phyloP scores from a whole-genome alignment of 2,888 invertebrate genomes.

The Thera britannica region DNA sequence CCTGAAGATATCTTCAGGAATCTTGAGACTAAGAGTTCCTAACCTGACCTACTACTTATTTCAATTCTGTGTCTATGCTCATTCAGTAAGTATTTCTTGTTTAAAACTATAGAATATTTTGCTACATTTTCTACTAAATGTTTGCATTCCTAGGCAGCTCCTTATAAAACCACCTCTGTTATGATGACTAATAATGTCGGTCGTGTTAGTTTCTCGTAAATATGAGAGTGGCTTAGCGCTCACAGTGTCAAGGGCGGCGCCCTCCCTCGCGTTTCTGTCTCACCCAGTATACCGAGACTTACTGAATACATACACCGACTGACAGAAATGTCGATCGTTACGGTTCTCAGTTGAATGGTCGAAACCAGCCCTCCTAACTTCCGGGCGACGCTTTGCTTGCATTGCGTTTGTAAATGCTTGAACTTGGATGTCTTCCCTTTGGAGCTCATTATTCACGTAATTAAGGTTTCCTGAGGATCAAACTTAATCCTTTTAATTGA shows the following conservation, averaged over 20 bases:
- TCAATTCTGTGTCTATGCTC: no score
- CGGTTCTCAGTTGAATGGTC: conserved; percentile 48
- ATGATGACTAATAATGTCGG: conserved; percentile 35
- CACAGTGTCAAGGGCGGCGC: conserved; percentile 73
- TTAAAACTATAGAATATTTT: neutral
- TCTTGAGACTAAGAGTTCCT: no score
- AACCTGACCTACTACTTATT: no score
- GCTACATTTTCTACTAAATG: conserved; percentile 8
- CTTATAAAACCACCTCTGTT: conserved; percentile 20
- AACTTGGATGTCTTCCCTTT: conserved; percentile 58
- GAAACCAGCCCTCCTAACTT: conserved; percentile 46
- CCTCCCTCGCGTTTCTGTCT: conserved; percentile 50
- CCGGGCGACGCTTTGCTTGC: conserved; percentile 51
- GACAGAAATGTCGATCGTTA: conserved; percentile 42
- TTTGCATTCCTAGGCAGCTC: conserved; percentile 20
- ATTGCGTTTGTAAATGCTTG: conserved; percentile 53
- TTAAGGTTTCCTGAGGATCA: conserved; percentile 47
- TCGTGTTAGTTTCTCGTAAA: conserved; percentile 59
- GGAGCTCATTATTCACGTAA: conserved; percentile 55
- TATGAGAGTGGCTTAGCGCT: conserved; percentile 57
- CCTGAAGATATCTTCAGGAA: no score
- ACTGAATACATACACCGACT: conserved; percentile 45
- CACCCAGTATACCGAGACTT: conserved; percentile 54
- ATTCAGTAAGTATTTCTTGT: no score
- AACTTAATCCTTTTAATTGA: conserved; percentile 47